Evolutionary conservation across 2,797 vertebrate species (phyloP).

Genomic region (Siniperca obscura): DNA sequence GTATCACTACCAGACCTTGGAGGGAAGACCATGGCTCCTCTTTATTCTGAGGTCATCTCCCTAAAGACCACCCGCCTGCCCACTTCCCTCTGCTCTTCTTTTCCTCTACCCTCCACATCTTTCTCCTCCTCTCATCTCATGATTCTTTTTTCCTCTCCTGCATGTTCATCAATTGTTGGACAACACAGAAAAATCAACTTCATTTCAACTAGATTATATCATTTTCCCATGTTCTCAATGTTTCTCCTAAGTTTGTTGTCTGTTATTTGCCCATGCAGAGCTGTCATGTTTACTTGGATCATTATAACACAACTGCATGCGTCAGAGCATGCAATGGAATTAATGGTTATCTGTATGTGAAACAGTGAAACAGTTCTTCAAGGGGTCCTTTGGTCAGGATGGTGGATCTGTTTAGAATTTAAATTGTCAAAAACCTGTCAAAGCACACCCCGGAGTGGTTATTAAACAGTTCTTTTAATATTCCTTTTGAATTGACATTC

Average conservation of each 20-base stretch:
- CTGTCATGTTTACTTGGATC: constrained; percentile 46
- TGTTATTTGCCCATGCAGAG: constrained; percentile 9
- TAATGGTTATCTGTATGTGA: neutral
- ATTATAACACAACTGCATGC: constrained; percentile 7
- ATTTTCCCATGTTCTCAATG: neutral
- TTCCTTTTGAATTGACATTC: neutral
- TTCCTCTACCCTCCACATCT: neutral
- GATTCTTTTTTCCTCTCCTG: neutral
- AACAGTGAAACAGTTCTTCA: neutral
- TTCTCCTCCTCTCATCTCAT: neutral
- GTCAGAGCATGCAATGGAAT: constrained; percentile 23
- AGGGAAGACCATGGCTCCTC: constrained; percentile 42
- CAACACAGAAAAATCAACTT: neutral
- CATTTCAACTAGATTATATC: neutral
- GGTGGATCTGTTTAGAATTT: neutral
- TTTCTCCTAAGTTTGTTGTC: neutral
- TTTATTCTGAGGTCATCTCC: constrained; percentile 61
- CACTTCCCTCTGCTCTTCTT: neutral
- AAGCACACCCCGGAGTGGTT: neutral
- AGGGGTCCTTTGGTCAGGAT: neutral
- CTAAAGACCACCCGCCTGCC: constrained; percentile 17
- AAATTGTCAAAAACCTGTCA: neutral
- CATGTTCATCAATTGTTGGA: neutral
- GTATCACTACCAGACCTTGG: constrained; percentile 50
- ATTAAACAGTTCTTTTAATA: neutral